These are phyloP conservation scores for Empidonax alnorum DNA, from an alignment of 2,113 vertebrate species.

Conservation along the genomic window DNA sequence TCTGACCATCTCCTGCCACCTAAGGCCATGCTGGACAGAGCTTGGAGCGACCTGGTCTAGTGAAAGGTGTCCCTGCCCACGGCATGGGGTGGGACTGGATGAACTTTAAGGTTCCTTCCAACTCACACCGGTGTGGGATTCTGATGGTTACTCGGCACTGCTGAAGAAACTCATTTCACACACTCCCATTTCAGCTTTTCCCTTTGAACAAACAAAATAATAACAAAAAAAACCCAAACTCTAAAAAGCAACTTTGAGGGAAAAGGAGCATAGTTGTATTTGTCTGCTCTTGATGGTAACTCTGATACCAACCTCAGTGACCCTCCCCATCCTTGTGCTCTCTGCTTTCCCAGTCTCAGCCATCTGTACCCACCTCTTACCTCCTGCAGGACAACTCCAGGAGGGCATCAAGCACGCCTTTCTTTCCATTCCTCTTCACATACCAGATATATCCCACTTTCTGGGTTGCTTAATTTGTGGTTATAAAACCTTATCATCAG, in stretches of 20 bases:
- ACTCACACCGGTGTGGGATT: not conserved
- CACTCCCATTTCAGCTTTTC: not conserved
- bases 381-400: rapidly evolving
- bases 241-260: not conserved
- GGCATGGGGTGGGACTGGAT: not conserved
- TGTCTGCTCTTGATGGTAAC: not conserved
- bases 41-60: not conserved
- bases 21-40: not conserved
- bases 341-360: not conserved
- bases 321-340: not conserved
- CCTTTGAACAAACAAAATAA: not conserved
- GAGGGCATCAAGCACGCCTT: rapidly evolving
- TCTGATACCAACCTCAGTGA: not conserved
- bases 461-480: not conserved
- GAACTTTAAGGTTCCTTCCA: not conserved
- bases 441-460: rapidly evolving
- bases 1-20: not conserved
- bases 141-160: not conserved
- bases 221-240: no score
- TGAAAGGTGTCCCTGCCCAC: not conserved
- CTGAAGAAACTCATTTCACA: not conserved
- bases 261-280: rapidly evolving
- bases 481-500: not conserved
- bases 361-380: rapidly evolving
- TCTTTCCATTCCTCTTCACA: not conserved